A percentile compares a stretch with the other conserved stretches of the same genome.
phyloP scores from a whole-genome alignment of 2,797 vertebrate species.

The Natrix natrix region DNA sequence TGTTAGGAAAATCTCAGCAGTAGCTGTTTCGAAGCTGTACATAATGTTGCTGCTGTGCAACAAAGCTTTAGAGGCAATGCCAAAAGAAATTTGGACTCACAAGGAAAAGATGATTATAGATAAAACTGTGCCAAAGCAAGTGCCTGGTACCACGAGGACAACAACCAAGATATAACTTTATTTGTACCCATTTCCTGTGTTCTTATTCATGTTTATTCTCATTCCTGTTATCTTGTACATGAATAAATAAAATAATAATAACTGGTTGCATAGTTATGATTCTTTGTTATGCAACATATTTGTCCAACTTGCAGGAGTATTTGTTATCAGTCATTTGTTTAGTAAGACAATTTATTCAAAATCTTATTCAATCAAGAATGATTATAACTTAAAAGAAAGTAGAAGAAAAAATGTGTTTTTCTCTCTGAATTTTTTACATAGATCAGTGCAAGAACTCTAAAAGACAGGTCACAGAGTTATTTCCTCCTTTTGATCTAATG shows the following conservation, averaged over 20 bases:
- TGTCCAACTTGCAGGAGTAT: neutral
- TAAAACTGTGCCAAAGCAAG: neutral
- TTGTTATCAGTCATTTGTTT: neutral
- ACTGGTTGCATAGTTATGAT: neutral
- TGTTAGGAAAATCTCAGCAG: neutral
- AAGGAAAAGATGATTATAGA: neutral
- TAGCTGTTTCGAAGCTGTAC: slow-evolving; percentile 1
- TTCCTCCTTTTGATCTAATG: neutral
- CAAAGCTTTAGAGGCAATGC: neutral
- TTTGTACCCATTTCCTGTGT: no score
- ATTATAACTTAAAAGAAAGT: neutral
- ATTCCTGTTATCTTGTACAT: no score
- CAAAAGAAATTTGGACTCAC: neutral
- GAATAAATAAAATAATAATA: no score
- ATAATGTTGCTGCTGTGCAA: neutral
- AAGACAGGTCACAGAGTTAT: neutral
- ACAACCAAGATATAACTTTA: neutral
- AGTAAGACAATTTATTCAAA: neutral
- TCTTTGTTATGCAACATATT: slow-evolving; percentile 6
- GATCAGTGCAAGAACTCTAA: neutral
- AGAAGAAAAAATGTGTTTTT: neutral
- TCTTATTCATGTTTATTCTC: no score
- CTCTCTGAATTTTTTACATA: neutral
- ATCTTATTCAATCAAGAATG: neutral
- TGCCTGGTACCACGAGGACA: neutral